Evolutionary conservation across 2,113 vertebrate genomes (phyloP).

Genomic region (Phrynosoma platyrhinos): DNA sequence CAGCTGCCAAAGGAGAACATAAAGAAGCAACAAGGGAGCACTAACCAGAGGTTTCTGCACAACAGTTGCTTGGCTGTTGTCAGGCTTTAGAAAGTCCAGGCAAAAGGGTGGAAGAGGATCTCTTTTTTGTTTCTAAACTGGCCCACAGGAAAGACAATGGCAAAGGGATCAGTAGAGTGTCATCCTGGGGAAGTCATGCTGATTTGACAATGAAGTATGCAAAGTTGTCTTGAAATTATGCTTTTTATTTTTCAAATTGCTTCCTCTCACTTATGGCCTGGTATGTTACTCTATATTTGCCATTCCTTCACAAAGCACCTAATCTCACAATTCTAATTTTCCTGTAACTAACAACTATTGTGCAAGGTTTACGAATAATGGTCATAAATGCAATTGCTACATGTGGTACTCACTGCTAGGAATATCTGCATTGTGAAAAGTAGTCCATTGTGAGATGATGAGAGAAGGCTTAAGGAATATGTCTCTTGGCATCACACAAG

Average conservation of each 20-base stretch:
- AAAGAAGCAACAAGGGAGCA: neutral
- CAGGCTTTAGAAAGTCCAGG: neutral
- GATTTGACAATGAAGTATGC: neutral
- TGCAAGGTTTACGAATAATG: neutral
- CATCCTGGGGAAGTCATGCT: neutral
- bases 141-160: neutral
- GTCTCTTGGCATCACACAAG: neutral
- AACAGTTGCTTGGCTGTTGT: slow-evolving; percentile 36
- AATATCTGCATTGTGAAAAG: neutral
- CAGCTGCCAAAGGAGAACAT: neutral
- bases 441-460: neutral
- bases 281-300: neutral
- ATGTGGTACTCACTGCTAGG: neutral
- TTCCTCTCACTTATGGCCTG: too few species aligned
- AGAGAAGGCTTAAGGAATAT: neutral
- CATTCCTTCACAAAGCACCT: neutral
- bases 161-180: neutral
- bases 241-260: neutral
- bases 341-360: neutral
- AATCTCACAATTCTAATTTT: neutral
- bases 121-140: neutral
- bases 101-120: neutral
- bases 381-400: neutral
- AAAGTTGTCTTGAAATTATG: neutral
- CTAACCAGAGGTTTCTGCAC: neutral